Evolutionary conservation across 2,797 vertebrate genomes (phyloP).

Genomic region (Neopelma chrysocephalum): DNA sequence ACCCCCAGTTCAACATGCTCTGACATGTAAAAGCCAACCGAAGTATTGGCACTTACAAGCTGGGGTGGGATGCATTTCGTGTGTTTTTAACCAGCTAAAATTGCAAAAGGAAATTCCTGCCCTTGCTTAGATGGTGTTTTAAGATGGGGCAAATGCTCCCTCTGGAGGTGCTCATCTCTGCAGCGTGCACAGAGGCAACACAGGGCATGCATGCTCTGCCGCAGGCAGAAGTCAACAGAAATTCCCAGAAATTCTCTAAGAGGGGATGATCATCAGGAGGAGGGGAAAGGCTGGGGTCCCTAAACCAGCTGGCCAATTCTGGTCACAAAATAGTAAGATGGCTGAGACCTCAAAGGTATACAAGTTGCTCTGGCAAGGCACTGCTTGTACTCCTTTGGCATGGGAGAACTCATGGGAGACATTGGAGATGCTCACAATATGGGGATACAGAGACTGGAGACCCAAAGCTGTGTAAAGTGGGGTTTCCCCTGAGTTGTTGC

Average conservation of each 20-base stretch:
- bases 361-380: neutral
- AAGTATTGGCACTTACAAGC: neutral
- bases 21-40: neutral
- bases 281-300: neutral
- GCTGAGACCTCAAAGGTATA: neutral
- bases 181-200: neutral
- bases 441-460: neutral
- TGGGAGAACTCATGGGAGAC: neutral
- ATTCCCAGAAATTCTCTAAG: neutral
- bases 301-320: neutral
- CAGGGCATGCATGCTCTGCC: fast-evolving
- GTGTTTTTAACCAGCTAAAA: neutral
- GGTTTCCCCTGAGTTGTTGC: fast-evolving
- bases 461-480: fast-evolving
- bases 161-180: constrained; percentile 17
- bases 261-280: neutral
- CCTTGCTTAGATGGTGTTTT: neutral
- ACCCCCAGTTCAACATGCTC: fast-evolving
- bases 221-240: neutral
- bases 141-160: constrained; percentile 31
- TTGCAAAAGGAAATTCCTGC: neutral
- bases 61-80: neutral
- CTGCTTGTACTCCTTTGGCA: neutral
- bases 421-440: fast-evolving
- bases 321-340: neutral